Evolutionary conservation across 2,797 vertebrate genomes (phyloP).

Genomic region (Nannoperca obscura): DNA sequence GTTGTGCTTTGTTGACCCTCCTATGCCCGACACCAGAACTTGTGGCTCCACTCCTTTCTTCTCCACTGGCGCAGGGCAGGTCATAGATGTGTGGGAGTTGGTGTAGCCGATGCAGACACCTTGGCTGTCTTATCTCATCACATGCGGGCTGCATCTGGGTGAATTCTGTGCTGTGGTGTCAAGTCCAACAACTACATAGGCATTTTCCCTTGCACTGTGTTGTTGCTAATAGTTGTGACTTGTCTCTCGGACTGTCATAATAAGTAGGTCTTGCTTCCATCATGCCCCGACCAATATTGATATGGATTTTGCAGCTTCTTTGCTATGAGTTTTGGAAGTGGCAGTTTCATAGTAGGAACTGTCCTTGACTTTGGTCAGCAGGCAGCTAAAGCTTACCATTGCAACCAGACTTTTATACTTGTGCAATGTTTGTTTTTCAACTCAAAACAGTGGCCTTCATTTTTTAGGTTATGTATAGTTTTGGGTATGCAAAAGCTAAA

Average conservation of each 20-base stretch:
- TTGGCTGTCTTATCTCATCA: not conserved
- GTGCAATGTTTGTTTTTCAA: conserved; percentile 1
- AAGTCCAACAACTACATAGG: not conserved
- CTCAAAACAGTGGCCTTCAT: conserved; percentile 1
- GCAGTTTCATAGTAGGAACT: not conserved
- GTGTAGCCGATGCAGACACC: not conserved
- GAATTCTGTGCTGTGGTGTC: not conserved
- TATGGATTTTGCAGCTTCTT: not conserved
- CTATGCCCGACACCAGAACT: not conserved
- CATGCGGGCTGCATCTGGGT: not conserved
- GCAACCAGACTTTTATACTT: not conserved
- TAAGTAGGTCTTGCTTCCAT: not conserved
- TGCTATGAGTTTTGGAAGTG: conserved; percentile 8
- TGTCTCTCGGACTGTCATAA: not conserved
- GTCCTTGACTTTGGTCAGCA: not conserved
- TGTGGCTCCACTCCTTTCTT: not conserved
- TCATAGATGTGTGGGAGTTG: not conserved
- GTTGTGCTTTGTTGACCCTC: conserved; percentile 7
- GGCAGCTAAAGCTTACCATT: conserved; percentile 16
- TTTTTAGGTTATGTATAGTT: conserved; percentile 19
- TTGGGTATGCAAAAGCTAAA: not conserved
- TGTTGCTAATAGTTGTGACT: conserved; percentile 3
- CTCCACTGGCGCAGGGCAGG: not conserved
- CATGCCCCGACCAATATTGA: not conserved
- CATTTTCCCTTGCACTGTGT: not conserved